Evolutionary conservation across 2,888 invertebrate species (phyloP), one percentile per base, ranked within the genome.

Genomic region (Cryptocheilus praepositus): DNA sequence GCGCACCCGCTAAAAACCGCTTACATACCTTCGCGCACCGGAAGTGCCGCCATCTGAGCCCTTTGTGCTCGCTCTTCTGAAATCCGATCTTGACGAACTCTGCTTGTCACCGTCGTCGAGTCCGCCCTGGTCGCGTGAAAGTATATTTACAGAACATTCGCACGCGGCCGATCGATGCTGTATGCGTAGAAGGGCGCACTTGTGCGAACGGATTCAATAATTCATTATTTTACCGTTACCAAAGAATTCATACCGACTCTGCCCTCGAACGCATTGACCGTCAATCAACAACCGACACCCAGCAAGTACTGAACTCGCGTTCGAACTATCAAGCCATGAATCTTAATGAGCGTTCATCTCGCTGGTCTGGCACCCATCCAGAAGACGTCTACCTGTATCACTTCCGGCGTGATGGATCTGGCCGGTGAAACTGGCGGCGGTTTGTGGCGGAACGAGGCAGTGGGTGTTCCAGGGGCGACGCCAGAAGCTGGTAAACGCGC

Each of bases 371-470:
- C 36, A 36, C 11, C 36, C 36, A 11, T 36, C 36, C 36, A 7
- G 36, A 36, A 36, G 36, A 36, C 36, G 7, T 7, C 11, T 75
- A 89, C 89, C 89, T 90, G 90, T 78, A 89, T 89, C 57, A 89
- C 83, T 81, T 90, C 90, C 73, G 90, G 89, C 65, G 88, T 86
- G 59, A 88, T 88, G 64, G 89, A 84, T 62, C 86, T 84, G 46
- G 81, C 81, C 28, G 84, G 81, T 49, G 88, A 83, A 60, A 86
- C 82, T 46, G 83, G 80, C 28, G 82, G 76, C 44, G 87, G 80
- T 62, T 76, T 81, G 55, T 72, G 80, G 4, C 72, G 77, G 61
- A 79, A 70, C 43, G 81, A 81, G 43, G 64, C 61, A 22, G 77
- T 73, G 7, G 78, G 79, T 52, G 78, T 67, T 36, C 66, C 74